These are phyloP conservation scores for Rhabdomys dilectus DNA, from an alignment of 2,113 vertebrate species.

Conservation along the genomic window DNA sequence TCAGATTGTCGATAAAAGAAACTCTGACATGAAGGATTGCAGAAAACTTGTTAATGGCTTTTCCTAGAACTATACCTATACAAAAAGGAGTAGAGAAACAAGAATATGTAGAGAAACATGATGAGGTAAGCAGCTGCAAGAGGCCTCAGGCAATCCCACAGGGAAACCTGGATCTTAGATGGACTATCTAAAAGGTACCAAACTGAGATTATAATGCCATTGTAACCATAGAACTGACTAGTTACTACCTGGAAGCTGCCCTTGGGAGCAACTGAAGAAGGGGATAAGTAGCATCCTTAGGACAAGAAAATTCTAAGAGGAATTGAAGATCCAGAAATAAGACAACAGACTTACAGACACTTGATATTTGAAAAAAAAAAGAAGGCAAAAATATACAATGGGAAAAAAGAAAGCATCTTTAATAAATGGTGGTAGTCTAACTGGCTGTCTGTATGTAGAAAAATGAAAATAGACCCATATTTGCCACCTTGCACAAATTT, in stretches of 20 bases:
- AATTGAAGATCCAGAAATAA: not conserved
- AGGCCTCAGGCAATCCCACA: not conserved
- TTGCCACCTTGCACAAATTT: no score
- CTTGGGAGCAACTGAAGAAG: not conserved
- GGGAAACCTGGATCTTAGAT: not conserved
- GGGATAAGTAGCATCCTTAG: not conserved
- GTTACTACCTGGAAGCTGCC: not conserved
- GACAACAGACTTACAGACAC: no score
- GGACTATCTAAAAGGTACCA: not conserved
- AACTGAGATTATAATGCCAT: not conserved
- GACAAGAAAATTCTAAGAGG: not conserved
- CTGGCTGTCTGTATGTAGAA: no score
- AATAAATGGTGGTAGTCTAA: no score
- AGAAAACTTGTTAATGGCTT: not conserved
- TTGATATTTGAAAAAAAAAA: no score
- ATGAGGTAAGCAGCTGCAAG: not conserved
- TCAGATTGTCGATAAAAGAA: slow-evolving; percentile 1
- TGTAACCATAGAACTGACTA: not conserved
- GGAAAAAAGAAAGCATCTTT: no score
- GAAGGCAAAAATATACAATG: no score
- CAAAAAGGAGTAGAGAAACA: not conserved
- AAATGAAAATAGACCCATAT: no score
- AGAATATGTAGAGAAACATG: not conserved
- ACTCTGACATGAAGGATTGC: not conserved
- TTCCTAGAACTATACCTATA: not conserved